Percentiles rank a stretch among this genome's conserved stretches.
phyloP scores from a whole-genome alignment of 1,140 invertebrate genomes.

The Micrasema longulum region DNA sequence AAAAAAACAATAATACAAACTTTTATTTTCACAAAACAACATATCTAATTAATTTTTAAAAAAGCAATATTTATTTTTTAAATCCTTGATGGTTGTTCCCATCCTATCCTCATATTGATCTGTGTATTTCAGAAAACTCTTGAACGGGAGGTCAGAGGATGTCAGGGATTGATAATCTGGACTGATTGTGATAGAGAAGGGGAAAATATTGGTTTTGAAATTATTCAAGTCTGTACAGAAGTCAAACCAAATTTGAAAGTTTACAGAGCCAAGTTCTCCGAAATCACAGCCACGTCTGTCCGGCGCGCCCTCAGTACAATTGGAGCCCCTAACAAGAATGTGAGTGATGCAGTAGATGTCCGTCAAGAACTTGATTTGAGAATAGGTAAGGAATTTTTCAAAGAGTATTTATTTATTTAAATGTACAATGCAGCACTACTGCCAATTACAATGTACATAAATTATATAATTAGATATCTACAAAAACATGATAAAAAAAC shows the following conservation, averaged over 20 bases:
- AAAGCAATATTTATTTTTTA: too few species aligned
- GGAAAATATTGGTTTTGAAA: slow-evolving; percentile 99
- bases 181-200: slow-evolving; percentile 99
- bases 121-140: slow-evolving; percentile 89
- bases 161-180: slow-evolving; percentile 93
- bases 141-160: slow-evolving; percentile 83
- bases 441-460: too few species aligned
- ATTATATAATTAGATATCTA: too few species aligned
- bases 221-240: slow-evolving; percentile 90
- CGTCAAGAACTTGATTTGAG: slow-evolving; percentile 94
- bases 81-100: too few species aligned
- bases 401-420: too few species aligned
- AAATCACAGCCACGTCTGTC: slow-evolving; percentile 90
- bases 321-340: slow-evolving; percentile 81
- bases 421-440: too few species aligned
- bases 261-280: slow-evolving; percentile 95
- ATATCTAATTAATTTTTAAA: neutral
- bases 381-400: slow-evolving; percentile 77
- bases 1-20: neutral
- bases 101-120: too few species aligned
- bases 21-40: neutral
- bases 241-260: slow-evolving; percentile 83
- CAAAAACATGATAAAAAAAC: too few species aligned
- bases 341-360: slow-evolving; percentile 96
- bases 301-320: slow-evolving; percentile 86